Evolutionary conservation across 2,888 invertebrate genomes (phyloP), one percentile per base, ranked within the genome.

Genomic region (Zaprionus lineosus): DNA sequence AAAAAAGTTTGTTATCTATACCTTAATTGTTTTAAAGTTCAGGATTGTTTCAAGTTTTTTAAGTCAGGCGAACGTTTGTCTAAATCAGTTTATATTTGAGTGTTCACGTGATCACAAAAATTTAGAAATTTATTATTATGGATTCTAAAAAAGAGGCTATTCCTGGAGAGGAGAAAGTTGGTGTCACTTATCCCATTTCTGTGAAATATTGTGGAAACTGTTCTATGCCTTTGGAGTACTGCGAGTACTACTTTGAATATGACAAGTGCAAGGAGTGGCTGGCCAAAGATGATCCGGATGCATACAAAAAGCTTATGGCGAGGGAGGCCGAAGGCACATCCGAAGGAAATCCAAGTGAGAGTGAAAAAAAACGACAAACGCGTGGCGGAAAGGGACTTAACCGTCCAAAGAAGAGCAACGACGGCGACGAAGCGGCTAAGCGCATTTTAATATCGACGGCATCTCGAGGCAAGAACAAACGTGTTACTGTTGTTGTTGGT

Each of bases 211-310:
- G 69, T 12, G 69, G 69, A 7, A 15, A 69, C 15, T 69, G 69
- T 6, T 41, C 69, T 4, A 52, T 69, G 69, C 69, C 69, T 24
- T 43, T 65, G 9, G 69, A 69, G 34, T 69, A 69, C 9, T 69
- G 69, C n/a, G 69, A 69, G 21, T 69, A 18, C 14, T 69, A 46
- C 21, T 11, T 48, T 5, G 69, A 56, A 26, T 69, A 69, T n/a
- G 69, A 69, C 21, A 69, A 69, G 21, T 69, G 69, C 41, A 68
- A 69, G 9, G 60, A 69, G 6, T 69, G 69, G 69, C 36, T 69
- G 29, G 52, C 60, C 4, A 41, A 46, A 6, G 52, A 65, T 12
- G 29, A 41, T n/a, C 69, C 69, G 6, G 61, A 61, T 4, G 69
- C 64, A n/a, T 65, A 50, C 46, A 33, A 65, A 1, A 56, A 65